Percentiles rank a stretch among this genome's conserved stretches.
Evolutionary conservation across 2,888 invertebrate species (phyloP).

Genomic region (Dryadula phaetusa): DNA sequence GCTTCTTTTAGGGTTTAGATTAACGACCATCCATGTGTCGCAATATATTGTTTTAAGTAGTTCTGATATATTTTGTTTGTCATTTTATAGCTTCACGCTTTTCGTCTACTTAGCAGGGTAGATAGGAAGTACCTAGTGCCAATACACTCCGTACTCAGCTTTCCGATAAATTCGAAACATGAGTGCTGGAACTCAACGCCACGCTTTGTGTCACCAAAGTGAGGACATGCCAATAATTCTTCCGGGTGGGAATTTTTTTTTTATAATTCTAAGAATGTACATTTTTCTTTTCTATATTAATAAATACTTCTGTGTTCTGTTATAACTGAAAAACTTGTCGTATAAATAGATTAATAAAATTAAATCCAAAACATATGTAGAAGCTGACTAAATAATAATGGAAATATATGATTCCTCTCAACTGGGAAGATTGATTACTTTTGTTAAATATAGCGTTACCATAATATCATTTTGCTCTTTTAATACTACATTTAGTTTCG

Average conservation of each 20-base stretch:
- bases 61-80: background rate
- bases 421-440: background rate
- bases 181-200: too few species aligned
- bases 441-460: background rate
- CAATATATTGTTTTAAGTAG: background rate
- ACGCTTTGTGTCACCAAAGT: too few species aligned
- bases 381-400: constrained; percentile 8
- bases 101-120: too few species aligned
- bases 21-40: constrained; percentile 1
- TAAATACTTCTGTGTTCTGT: background rate
- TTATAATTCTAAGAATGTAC: too few species aligned
- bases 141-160: too few species aligned
- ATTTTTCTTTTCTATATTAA: too few species aligned
- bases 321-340: background rate
- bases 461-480: constrained; percentile 3
- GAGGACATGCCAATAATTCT: too few species aligned
- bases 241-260: too few species aligned
- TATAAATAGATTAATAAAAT: constrained; percentile 8
- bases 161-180: too few species aligned
- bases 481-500: constrained; percentile 21
- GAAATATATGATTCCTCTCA: constrained; percentile 24
- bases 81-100: too few species aligned
- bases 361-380: constrained; percentile 14
- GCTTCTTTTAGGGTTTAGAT: background rate
- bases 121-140: too few species aligned